Evolutionary conservation across 2,797 vertebrate genomes (phyloP).

Genomic region (Erpetoichthys calabaricus): DNA sequence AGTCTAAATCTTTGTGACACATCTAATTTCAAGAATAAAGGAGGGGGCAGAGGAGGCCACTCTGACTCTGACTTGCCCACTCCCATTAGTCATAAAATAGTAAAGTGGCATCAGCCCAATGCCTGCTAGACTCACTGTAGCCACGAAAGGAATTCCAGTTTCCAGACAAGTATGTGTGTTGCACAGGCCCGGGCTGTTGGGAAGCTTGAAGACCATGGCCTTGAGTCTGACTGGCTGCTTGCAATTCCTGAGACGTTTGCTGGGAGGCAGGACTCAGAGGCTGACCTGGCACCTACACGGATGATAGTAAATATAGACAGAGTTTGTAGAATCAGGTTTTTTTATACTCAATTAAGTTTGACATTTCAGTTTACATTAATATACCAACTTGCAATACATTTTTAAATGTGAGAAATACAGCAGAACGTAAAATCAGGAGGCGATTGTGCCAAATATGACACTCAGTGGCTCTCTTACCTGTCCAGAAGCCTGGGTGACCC

Average conservation of each 20-base stretch:
- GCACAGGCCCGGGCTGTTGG: constrained; percentile 64
- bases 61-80: too few species aligned
- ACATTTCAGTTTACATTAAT: too few species aligned
- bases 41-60: too few species aligned
- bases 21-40: too few species aligned
- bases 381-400: too few species aligned
- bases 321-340: too few species aligned
- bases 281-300: constrained; percentile 59
- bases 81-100: too few species aligned
- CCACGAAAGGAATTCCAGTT: constrained; percentile 83
- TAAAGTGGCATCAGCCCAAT: not conserved
- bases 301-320: too few species aligned
- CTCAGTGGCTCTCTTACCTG: constrained; percentile 49
- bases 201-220: constrained; percentile 56
- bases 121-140: constrained; percentile 63
- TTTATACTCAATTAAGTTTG: too few species aligned
- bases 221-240: constrained; percentile 62
- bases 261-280: constrained; percentile 80
- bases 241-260: constrained; percentile 70
- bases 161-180: constrained; percentile 80
- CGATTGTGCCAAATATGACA: not conserved
- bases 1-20: too few species aligned
- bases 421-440: too few species aligned
- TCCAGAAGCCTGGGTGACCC: constrained; percentile 37
- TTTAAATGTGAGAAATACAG: too few species aligned